Evolutionary conservation across 2,888 invertebrate genomes (phyloP), one percentile per base, ranked within the genome.

Genomic region (Dasypolia templi): DNA sequence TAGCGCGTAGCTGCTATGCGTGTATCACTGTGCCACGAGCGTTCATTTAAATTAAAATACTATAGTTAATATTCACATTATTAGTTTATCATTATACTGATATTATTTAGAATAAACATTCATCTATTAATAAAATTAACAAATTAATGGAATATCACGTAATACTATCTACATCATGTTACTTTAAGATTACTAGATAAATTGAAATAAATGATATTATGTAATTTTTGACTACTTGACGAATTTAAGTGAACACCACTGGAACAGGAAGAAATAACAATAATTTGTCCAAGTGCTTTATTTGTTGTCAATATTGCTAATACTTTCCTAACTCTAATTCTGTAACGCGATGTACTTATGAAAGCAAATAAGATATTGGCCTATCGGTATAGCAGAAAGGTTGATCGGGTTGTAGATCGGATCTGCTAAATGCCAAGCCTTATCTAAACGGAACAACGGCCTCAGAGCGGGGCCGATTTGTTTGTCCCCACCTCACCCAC

Each of bases 381-480:
- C 70, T 80, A 66, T 72, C 70, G 44, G 17, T 64, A 51, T 61
- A 56, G 35, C 61, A 66, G 51, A 65, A 53, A 68, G 51, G 72
- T 67, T 49, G 35, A 56, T 66, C 46, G 11, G 72, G 61, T 70
- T 74, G 59, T 67, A 74, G 71, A 81, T 79, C 39, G 51, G 63
- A 85, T 84, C 72, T 64, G 64, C 35, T 82, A 72, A 85, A 82
- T 70, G 75, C 32, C 70, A 68, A 67, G 49, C 26, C 79, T 87
- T 85, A 85, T 85, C 83, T 67, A n/a, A 69, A 75, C 62, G 65
- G 64, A 51, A 72, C 44, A 72, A 42, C 32, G 44, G 61, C 42
- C 44, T 46, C n/a, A 46, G 42, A 49, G 61, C 29, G 66, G 26
- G 59, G 76, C 61, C 58, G 76, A 72, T 70, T 71, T 71, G 61